Percentiles rank a stretch among this genome's conserved stretches.
These are phyloP conservation scores for Brachionus sp. DNA, from an alignment of 1,140 invertebrate species.

Conservation along the genomic window DNA sequence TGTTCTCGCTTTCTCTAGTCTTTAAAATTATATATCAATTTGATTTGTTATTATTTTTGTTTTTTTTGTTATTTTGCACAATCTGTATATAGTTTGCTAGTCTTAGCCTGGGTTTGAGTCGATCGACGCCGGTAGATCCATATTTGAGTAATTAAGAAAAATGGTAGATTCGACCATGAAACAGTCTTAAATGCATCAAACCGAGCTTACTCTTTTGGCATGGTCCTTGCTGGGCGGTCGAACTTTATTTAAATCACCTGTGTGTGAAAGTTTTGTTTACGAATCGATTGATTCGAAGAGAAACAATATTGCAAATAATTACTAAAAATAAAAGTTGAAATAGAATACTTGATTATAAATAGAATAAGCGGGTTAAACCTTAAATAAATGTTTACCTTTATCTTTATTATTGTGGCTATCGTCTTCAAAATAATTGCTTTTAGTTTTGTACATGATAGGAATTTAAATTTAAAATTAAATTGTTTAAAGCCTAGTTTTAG, in stretches of 20 bases:
- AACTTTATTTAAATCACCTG: not conserved
- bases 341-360: not conserved
- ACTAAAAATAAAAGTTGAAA: conserved; percentile 26
- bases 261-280: conserved; percentile 9
- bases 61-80: conserved; percentile 31
- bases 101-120: not conserved
- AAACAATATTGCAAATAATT: conserved; percentile 42
- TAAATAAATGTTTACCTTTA: conserved; percentile 43
- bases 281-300: not conserved
- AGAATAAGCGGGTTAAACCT: conserved; percentile 23
- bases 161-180: not conserved
- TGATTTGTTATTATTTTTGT: not conserved
- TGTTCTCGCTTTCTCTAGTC: not conserved
- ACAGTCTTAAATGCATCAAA: not conserved
- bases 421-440: not conserved
- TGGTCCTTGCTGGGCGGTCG: not conserved
- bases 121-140: not conserved
- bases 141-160: not conserved
- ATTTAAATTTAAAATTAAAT: conserved; percentile 8
- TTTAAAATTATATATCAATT: not conserved
- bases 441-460: not conserved
- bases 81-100: not conserved
- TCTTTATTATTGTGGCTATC: not conserved
- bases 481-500: not conserved
- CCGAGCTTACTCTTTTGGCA: not conserved